Conservation (phyloP, 2,797 vertebrate genomes). For the Etheostoma perlongum region DNA sequence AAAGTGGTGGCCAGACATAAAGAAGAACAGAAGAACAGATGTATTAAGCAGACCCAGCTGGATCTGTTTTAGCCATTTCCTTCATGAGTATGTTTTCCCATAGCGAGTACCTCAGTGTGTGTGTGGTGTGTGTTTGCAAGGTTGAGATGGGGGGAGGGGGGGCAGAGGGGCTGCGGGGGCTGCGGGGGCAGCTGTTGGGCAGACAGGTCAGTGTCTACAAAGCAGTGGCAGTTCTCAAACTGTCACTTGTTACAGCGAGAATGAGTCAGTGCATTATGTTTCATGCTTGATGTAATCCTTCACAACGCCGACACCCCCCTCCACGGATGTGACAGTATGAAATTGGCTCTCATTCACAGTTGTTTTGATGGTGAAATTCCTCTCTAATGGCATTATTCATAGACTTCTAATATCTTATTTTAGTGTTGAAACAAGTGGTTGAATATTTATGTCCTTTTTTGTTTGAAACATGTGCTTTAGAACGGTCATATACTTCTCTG, state of each 20-base stretch:
- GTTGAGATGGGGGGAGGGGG: too few species aligned
- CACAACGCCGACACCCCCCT: constrained; percentile 21
- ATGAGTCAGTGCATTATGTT: constrained; percentile 50
- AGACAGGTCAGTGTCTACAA: constrained; percentile 50
- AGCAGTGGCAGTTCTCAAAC: constrained; percentile 74
- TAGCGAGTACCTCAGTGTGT: constrained; percentile 6
- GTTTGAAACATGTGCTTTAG: constrained; percentile 63
- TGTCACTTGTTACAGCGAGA: constrained; percentile 61
- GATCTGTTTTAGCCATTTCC: constrained; percentile 75
- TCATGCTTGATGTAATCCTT: constrained; percentile 54
- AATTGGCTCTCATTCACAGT: constrained; percentile 60
- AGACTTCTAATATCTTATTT: constrained; percentile 62
- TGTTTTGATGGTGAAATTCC: constrained; percentile 47
- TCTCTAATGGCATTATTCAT: constrained; percentile 45
- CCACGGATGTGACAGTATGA: constrained; percentile 50
- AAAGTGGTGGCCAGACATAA: constrained; percentile 27
- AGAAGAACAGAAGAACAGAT: constrained; percentile 44
- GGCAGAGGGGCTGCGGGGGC: too few species aligned
- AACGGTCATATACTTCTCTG: constrained; percentile 74
- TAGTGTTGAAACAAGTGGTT: constrained; percentile 64
- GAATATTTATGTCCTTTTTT: constrained; percentile 55
- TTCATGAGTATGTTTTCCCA: neutral
- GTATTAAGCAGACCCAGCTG: constrained; percentile 51
- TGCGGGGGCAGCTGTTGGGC: constrained; percentile 37
- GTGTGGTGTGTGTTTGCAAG: neutral